Evolutionary conservation across 2,113 vertebrate genomes (phyloP).

Genomic region (Corythornis vintsioides): DNA sequence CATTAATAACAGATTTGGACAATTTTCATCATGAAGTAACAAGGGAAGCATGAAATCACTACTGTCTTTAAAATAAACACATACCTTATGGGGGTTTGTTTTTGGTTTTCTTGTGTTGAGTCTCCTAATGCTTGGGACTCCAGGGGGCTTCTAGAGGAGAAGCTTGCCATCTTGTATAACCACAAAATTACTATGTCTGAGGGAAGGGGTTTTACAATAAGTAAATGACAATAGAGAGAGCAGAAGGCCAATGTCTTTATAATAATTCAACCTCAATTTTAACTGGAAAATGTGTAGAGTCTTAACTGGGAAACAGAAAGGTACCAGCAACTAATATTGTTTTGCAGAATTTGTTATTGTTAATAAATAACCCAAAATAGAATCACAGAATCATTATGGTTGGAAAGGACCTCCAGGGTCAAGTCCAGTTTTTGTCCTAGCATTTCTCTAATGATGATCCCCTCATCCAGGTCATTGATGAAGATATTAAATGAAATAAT

Average conservation of each 20-base stretch:
- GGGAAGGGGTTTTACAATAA: not conserved
- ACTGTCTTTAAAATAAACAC: not conserved
- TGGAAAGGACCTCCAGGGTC: too few relatives aligned
- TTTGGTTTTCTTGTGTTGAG: not conserved
- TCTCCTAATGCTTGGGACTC: not conserved
- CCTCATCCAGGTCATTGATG: too few relatives aligned
- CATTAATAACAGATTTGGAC: not conserved
- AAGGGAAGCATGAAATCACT: not conserved
- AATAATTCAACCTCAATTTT: not conserved
- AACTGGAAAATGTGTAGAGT: not conserved
- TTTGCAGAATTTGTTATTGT: not conserved
- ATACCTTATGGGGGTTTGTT: not conserved
- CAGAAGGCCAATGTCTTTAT: not conserved
- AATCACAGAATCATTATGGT: too few relatives aligned
- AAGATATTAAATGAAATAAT: too few relatives aligned
- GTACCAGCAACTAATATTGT: not conserved
- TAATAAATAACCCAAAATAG: not conserved
- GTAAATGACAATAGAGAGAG: not conserved
- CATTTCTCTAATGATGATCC: too few relatives aligned
- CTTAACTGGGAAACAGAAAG: not conserved
- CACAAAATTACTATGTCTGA: not conserved
- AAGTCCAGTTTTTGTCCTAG: too few relatives aligned
- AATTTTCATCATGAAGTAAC: not conserved
- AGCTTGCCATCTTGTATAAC: not conserved
- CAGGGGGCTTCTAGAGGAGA: not conserved